Percentiles rank a stretch among this genome's conserved stretches.
Evolutionary conservation across 2,113 vertebrate genomes (phyloP).

Genomic region (Ophthalmolycus amberensis): DNA sequence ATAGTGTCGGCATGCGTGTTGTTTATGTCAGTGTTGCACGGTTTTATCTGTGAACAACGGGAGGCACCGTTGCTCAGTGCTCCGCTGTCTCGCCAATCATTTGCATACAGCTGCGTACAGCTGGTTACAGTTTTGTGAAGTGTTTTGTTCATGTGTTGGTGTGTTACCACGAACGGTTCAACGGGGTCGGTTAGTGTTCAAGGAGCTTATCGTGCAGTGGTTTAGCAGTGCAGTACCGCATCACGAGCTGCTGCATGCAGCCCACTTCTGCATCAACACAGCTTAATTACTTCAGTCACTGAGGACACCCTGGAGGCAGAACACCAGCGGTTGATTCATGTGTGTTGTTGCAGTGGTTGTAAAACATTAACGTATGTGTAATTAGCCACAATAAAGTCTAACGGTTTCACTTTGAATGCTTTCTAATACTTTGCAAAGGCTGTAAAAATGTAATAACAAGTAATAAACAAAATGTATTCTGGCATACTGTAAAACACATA

Average conservation of each 20-base stretch:
- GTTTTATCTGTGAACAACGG: not conserved
- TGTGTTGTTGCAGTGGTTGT: no score
- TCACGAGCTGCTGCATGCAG: not conserved
- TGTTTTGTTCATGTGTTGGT: not conserved
- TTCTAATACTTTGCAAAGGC: not conserved
- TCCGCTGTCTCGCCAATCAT: not conserved
- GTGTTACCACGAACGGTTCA: not conserved
- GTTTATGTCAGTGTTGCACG: not conserved
- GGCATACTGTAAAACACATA: not conserved
- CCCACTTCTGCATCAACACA: not conserved
- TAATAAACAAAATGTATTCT: not conserved
- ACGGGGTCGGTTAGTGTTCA: not conserved
- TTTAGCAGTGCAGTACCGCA: not conserved
- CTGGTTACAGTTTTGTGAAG: not conserved
- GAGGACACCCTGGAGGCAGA: not conserved
- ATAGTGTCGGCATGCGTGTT: not conserved
- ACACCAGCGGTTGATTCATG: not conserved
- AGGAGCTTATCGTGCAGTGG: not conserved
- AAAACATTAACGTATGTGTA: not conserved
- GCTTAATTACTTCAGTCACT: no score
- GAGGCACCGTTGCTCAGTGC: not conserved
- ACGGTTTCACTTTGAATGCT: no score
- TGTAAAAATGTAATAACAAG: not conserved
- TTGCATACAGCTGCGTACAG: not conserved
- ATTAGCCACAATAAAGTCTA: not conserved